These are phyloP conservation scores for Thereva unica DNA, from an alignment of 2,888 invertebrate species.

Conservation along the genomic window DNA sequence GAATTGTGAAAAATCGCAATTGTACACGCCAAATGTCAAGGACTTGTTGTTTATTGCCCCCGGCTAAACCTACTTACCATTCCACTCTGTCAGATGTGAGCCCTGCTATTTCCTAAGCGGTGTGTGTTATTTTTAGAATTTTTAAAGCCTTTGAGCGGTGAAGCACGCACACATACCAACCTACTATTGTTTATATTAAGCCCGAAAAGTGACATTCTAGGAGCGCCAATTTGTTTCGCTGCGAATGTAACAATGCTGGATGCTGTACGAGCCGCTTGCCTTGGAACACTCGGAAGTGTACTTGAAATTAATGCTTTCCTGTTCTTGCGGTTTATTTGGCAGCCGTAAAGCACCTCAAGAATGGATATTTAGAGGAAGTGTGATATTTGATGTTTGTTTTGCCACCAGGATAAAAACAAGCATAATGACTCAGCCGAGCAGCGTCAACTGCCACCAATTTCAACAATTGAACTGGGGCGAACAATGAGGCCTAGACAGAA, in stretches of 20 bases:
- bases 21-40: slow-evolving; percentile 11
- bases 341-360: slow-evolving; percentile 25
- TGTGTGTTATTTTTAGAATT: slow-evolving; percentile 11
- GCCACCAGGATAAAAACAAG: slow-evolving; percentile 5
- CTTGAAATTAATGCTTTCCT: slow-evolving; percentile 29
- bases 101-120: not conserved
- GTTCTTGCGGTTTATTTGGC: slow-evolving; percentile 24
- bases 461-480: no score
- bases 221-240: not conserved
- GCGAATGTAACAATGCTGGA: slow-evolving; percentile 5
- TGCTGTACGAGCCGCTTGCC: slow-evolving; percentile 22
- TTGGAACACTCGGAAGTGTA: slow-evolving; percentile 13
- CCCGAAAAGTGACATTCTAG: slow-evolving; percentile 10
- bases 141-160: slow-evolving; percentile 5
- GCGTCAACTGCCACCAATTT: not conserved
- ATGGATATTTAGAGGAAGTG: slow-evolving; percentile 25
- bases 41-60: slow-evolving; percentile 13
- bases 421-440: not conserved
- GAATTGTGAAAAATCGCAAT: not conserved
- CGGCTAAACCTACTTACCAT: not conserved
- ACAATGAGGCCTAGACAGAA: no score
- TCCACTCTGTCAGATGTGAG: slow-evolving; percentile 3
- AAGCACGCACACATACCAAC: slow-evolving; percentile 3
- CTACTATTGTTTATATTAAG: slow-evolving; percentile 1
- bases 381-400: slow-evolving; percentile 24